Percentiles rank a stretch among this genome's conserved stretches.
phyloP scores from a whole-genome alignment of 1,140 invertebrate genomes.

The Aethina tumida region DNA sequence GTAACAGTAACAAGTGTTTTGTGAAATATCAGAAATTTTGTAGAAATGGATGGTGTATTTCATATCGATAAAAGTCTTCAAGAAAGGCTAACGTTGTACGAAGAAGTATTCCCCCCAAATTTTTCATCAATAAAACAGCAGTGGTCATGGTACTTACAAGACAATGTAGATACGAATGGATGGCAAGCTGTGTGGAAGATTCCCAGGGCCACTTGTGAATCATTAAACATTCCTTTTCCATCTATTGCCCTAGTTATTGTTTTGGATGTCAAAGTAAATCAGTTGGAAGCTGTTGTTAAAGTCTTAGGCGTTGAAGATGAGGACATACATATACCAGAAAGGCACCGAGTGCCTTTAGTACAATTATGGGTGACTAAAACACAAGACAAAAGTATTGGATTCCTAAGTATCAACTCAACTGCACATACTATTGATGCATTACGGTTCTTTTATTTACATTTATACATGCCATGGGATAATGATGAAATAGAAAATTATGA shows the following conservation, averaged over 20 bases:
- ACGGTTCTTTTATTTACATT: slow-evolving; percentile 49
- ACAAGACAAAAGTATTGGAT: slow-evolving; percentile 41
- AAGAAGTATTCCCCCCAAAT: no score
- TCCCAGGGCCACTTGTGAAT: slow-evolving; percentile 44
- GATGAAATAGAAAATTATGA: slow-evolving; percentile 46
- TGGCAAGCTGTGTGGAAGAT: slow-evolving; percentile 57
- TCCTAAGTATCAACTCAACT: slow-evolving; percentile 37
- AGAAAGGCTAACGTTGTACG: no score
- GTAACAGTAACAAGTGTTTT: no score
- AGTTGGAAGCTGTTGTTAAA: slow-evolving; percentile 41
- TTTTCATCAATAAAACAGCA: no score
- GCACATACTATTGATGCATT: slow-evolving; percentile 43
- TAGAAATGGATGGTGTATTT: no score
- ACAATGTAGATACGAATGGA: slow-evolving; percentile 46
- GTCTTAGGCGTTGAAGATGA: slow-evolving; percentile 48
- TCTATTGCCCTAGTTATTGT: slow-evolving; percentile 47
- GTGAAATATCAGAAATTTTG: no score
- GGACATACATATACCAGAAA: slow-evolving; percentile 47
- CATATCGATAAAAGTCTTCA: no score
- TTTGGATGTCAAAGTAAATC: slow-evolving; percentile 39
- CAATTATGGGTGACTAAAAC: slow-evolving; percentile 47
- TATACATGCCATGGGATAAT: slow-evolving; percentile 55
- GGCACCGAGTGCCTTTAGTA: slow-evolving; percentile 43
- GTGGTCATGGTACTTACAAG: slow-evolving; percentile 46
- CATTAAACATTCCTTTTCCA: slow-evolving; percentile 46